Base-by-base conservation (phyloP, 2,888 invertebrate genomes). In the Drosophila quinaria region DNA sequence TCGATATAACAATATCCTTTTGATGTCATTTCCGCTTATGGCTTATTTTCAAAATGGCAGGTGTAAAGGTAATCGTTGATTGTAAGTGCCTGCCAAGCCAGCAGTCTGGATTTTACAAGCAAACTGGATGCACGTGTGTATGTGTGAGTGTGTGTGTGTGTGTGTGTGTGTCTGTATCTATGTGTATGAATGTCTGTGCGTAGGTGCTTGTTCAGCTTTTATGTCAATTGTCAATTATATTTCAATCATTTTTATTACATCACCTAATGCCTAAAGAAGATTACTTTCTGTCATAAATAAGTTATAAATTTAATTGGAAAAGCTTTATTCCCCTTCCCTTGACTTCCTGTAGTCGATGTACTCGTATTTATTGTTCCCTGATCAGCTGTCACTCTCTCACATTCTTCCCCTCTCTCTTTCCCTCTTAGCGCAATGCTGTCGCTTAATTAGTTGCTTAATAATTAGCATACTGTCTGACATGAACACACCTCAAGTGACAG, bases 31-130 rank as follows among this genome's bases (percentile, higher is more conserved):
- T 87, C 87, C 87, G 82, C 80, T 86, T 80, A 82, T 89, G 86
- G 89, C 89, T 89, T 89, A 84, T 89, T 89, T 89, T 82, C 86
- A 87, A 82, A 89, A 87, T 80, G 86, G 79, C 81, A 89, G 87
- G 87, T 87, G 87, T 87, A 87, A 87, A 87, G 86, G 86, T 87
- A 87, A 87, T 87, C 86, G 86, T 85, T 87, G 86, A 87, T 87
- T 87, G 86, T 87, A 87, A 87, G 86, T 87, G 86, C 81, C 80
- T 78, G 83, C 70, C 81, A 73, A 71, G 72, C 49, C 83, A 75
- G 69, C 75, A 66, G 65, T 58, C 70, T 63, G 80, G 81, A 82
- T 78, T 84, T 84, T 83, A 80, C 73, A 80, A 73, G 72, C 70
- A 51, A 69, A 66, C 67, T 61, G 41, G 61, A 62, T 67, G 59